These are phyloP conservation scores for Malacoraja senta DNA, from an alignment of 2,797 vertebrate genomes.

Conservation along the genomic window DNA sequence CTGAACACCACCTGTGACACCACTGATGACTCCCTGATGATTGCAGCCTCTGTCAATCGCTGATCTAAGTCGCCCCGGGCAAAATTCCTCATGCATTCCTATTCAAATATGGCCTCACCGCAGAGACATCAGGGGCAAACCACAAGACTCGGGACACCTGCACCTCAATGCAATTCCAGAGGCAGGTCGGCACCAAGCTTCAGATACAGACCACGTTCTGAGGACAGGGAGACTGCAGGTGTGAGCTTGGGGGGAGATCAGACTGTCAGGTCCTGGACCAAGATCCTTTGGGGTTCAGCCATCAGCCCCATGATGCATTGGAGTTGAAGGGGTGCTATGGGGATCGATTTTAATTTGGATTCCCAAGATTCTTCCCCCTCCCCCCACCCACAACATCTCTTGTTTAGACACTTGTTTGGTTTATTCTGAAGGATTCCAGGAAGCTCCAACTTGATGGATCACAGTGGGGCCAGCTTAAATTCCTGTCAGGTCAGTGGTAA, in stretches of 20 bases:
- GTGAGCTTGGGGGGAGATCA: too few relatives aligned
- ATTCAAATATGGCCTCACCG: slow-evolving; percentile 7
- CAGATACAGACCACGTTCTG: too few relatives aligned
- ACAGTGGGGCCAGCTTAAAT: too few relatives aligned
- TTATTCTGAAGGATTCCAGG: too few relatives aligned
- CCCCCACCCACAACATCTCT: too few relatives aligned
- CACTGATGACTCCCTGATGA: not conserved
- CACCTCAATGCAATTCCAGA: too few relatives aligned
- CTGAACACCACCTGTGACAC: not conserved
- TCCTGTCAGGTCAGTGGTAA: too few relatives aligned
- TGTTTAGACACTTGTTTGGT: too few relatives aligned
- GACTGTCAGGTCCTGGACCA: not conserved
- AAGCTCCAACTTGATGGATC: too few relatives aligned
- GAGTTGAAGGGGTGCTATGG: not conserved
- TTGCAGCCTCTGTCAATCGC: too few relatives aligned
- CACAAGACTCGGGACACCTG: not conserved
- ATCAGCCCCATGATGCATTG: not conserved
- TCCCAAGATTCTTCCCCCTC: too few relatives aligned
- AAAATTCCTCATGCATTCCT: not conserved
- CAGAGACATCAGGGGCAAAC: not conserved
- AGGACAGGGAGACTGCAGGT: too few relatives aligned
- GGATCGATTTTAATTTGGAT: not conserved
- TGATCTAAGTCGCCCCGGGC: not conserved
- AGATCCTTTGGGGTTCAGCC: not conserved
- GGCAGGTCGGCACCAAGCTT: not conserved